A percentile compares a stretch with the other conserved stretches of the same genome.
These are phyloP conservation scores for Characodon lateralis DNA, from an alignment of 2,797 vertebrate genomes.

Conservation along the genomic window DNA sequence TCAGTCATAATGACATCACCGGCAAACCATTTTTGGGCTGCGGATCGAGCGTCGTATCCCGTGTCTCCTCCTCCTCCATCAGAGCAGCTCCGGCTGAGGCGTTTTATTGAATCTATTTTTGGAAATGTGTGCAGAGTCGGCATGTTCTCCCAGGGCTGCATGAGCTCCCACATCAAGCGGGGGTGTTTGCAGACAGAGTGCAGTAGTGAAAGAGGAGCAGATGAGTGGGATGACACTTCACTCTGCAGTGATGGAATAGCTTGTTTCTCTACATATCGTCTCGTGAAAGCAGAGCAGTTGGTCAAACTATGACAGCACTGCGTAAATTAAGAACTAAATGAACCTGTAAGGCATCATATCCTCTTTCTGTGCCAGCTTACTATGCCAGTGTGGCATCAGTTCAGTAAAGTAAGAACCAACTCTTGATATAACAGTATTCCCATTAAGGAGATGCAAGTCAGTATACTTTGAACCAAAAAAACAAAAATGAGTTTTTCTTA, in stretches of 20 bases:
- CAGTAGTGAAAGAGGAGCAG: conserved; percentile 33
- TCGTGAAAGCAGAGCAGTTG: conserved; percentile 22
- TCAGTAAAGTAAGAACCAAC: conserved; percentile 7
- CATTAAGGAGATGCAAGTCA: background rate
- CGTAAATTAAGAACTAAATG: conserved; percentile 23
- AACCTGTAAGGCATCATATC: conserved; percentile 26
- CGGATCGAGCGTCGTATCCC: conserved; percentile 22
- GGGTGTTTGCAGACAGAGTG: conserved; percentile 52
- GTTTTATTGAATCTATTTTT: conserved; percentile 77
- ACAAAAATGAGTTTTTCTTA: conserved; percentile 8
- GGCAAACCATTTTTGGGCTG: conserved; percentile 72
- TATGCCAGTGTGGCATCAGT: conserved; percentile 12
- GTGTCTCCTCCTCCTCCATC: conserved; percentile 43
- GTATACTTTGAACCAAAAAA: conserved; percentile 33
- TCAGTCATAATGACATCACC: conserved; percentile 69
- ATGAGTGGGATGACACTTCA: conserved; percentile 44
- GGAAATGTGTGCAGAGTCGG: conserved; percentile 57
- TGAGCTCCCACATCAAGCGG: conserved; percentile 65
- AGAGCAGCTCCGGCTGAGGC: conserved; percentile 47
- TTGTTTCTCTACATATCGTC: conserved; percentile 11
- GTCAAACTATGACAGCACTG: conserved; percentile 28
- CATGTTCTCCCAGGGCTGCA: conserved; percentile 70
- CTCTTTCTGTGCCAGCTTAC: conserved; percentile 30
- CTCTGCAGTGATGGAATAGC: conserved; percentile 21
- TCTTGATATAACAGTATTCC: conserved; percentile 3